Base-by-base conservation (phyloP, 2,113 vertebrate genomes). In the Pyrgilauda ruficollis region DNA sequence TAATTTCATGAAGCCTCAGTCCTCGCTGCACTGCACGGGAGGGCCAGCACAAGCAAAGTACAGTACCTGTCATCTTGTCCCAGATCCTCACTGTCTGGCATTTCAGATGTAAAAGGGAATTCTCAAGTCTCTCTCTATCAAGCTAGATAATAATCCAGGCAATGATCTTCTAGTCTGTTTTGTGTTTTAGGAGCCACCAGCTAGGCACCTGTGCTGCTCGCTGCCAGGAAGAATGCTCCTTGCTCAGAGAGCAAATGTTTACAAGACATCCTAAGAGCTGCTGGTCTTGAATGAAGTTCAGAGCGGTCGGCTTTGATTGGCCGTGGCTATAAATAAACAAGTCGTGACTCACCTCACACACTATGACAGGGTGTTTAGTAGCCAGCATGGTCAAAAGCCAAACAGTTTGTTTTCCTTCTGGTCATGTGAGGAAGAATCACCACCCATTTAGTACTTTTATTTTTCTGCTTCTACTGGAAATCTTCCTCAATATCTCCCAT, bases 271-370 rank as follows among this genome's bases (percentile, higher is more conserved):
- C 95, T 86, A 96, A 97, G 97, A 63, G 89, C 90, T 97, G 98
- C 98, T 98, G 97, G 97, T 98, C 98, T 96, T 98, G 96, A 98
- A 98, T 98, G 98, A 98, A 98, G 98, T 97, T 93, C 85, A 92
- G 93, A 90, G 90, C 75, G 73, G 95, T 96, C 89, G 95, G 97
- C 98, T 98, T 98, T 98, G 98, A 99, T 98, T 96, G 91, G 95
- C 95, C 95, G 61, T 22, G 64, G 97, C 99, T 99, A 99, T 98
- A 99, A 99, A 99, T 99, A 99, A 98, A 97, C 68, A 90, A 97
- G 98, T 98, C 98, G 96, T 98, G 98, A 98, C 97, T 97, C 97
- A 98, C 98, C 98, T 98, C 98, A 81, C 72, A 89, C 58, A 94
- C 96, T 81, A 94, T 97, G 97, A 98, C 97, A 94, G 93, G 97